A percentile compares a stretch with the other conserved stretches of the same genome.
These are phyloP conservation scores for Ypsolopha sequella DNA, from an alignment of 2,888 invertebrate genomes.

Conservation along the genomic window DNA sequence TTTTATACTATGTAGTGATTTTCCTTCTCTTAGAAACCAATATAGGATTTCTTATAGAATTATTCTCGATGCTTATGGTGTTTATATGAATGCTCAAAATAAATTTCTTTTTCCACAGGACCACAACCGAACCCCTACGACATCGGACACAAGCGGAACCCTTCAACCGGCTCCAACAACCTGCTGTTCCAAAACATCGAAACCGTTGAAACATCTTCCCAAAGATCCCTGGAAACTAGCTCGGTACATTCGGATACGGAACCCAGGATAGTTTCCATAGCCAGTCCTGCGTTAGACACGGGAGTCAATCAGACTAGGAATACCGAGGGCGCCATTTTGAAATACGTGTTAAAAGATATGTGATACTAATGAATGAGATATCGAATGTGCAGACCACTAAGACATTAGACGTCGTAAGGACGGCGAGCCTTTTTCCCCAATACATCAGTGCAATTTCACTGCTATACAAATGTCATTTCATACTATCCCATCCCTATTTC, in stretches of 20 bases:
- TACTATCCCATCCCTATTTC: no score
- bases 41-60: neutral
- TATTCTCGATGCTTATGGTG: neutral
- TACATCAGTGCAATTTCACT: no score
- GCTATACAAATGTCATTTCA: no score
- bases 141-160: slow-evolving; percentile 40
- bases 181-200: slow-evolving; percentile 50
- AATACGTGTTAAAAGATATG: slow-evolving; percentile 59
- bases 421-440: no score
- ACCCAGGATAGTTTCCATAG: slow-evolving; percentile 7
- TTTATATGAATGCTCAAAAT: neutral
- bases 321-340: slow-evolving; percentile 58
- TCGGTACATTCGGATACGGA: slow-evolving; percentile 8
- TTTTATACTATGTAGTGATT: no score
- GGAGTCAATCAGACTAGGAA: slow-evolving; percentile 58
- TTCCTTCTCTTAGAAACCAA: neutral
- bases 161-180: slow-evolving; percentile 53
- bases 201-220: slow-evolving; percentile 36
- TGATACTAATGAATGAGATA: slow-evolving; percentile 24
- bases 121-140: slow-evolving; percentile 27
- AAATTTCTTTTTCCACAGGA: slow-evolving; percentile 21
- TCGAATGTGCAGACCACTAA: no score
- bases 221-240: slow-evolving; percentile 35
- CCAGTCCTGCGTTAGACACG: slow-evolving; percentile 29
- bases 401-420: no score